Evolutionary conservation across 2,113 vertebrate genomes (phyloP).

Genomic region (Halcyon malimbica): DNA sequence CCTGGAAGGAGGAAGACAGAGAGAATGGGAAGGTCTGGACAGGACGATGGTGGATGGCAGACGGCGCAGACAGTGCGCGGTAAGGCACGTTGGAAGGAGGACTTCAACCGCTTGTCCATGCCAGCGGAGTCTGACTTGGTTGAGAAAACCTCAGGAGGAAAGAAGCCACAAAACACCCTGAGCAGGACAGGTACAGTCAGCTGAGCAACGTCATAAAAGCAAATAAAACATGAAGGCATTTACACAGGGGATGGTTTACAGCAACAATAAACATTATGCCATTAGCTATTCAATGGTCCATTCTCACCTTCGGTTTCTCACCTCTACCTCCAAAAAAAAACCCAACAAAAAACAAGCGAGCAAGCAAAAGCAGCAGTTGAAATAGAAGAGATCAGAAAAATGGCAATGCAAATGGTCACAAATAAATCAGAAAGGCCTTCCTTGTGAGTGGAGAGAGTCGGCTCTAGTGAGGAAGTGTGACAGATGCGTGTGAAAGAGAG

Average conservation of each 20-base stretch:
- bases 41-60: not conserved
- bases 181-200: not conserved
- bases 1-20: slow-evolving; percentile 58
- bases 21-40: not conserved
- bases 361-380: slow-evolving; percentile 17
- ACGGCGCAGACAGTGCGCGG: rapidly evolving
- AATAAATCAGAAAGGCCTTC: not conserved
- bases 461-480: not conserved
- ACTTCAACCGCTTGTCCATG: not conserved
- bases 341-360: not conserved
- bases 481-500: not conserved
- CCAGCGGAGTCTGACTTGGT: not conserved
- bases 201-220: not conserved
- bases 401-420: not conserved
- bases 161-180: not conserved
- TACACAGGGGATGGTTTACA: not conserved
- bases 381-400: not conserved
- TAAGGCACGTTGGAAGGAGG: slow-evolving; percentile 8
- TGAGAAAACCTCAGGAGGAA: not conserved
- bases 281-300: not conserved
- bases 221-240: not conserved
- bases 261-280: not conserved
- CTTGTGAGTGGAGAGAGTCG: not conserved
- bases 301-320: not conserved
- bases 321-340: not conserved